A percentile compares a stretch with the other conserved stretches of the same genome.
These are phyloP conservation scores for Ictalurus furcatus DNA, from an alignment of 2,113 vertebrate genomes.

Conservation along the genomic window DNA sequence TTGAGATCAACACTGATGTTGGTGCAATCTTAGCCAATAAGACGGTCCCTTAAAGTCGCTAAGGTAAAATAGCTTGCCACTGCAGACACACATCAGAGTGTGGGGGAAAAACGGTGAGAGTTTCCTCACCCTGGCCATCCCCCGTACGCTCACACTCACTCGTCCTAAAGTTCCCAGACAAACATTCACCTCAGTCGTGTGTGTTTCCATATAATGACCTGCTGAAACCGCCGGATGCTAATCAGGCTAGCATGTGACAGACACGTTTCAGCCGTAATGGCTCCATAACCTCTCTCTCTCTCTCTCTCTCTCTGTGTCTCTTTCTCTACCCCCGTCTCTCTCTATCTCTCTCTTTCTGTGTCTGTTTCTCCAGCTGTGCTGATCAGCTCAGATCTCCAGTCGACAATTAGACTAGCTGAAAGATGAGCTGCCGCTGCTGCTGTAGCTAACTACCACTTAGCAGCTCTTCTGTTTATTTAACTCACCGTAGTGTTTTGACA, in stretches of 20 bases:
- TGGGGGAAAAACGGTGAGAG: slow-evolving; percentile 20
- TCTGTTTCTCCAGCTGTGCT: slow-evolving; percentile 35
- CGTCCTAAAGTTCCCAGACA: slow-evolving; percentile 22
- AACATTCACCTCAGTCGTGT: slow-evolving; percentile 42
- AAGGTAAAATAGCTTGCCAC: not conserved
- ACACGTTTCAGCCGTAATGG: slow-evolving; percentile 28
- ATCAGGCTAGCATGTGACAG: slow-evolving; percentile 44
- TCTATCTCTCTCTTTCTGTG: not conserved
- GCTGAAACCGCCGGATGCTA: slow-evolving; percentile 56
- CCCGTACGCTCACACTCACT: not conserved
- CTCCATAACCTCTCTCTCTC: not conserved
- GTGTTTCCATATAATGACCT: slow-evolving; percentile 45
- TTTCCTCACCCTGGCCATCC: slow-evolving; percentile 31
- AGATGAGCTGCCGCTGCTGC: slow-evolving; percentile 42
- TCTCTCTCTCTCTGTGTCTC: not conserved
- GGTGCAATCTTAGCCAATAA: not conserved
- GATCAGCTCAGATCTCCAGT: slow-evolving; percentile 29
- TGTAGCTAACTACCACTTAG: slow-evolving; percentile 19
- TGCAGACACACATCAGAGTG: slow-evolving; percentile 10
- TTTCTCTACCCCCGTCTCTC: not conserved
- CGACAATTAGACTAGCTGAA: slow-evolving; percentile 54
- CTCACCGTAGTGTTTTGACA: slow-evolving; percentile 7
- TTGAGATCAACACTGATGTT: not conserved
- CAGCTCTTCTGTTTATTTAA: slow-evolving; percentile 47
- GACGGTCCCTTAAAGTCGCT: not conserved